Conservation (phyloP, 2,797 vertebrate species). For the Margarornis squamiger region DNA sequence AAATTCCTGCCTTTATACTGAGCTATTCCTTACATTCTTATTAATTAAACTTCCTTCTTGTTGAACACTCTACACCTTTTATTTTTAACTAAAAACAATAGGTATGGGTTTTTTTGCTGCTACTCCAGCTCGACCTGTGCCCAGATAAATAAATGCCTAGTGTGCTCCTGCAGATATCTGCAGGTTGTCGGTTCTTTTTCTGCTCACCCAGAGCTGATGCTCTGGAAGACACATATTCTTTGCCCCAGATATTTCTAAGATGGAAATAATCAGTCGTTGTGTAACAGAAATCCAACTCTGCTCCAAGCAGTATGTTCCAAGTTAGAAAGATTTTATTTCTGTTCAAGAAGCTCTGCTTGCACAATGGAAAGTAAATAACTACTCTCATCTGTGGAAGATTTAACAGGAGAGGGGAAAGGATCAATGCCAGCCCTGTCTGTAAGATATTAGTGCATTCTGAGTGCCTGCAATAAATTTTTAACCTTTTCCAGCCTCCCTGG, state of each 20-base stretch:
- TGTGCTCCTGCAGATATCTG: neutral
- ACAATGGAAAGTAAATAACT: constrained; percentile 40
- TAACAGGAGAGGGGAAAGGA: neutral
- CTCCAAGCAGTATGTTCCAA: constrained; percentile 14
- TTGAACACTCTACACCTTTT: neutral
- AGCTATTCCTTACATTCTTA: neutral
- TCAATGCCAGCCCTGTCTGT: constrained; percentile 29
- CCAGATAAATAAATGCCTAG: neutral
- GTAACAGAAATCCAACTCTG: constrained; percentile 21
- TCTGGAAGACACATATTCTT: neutral
- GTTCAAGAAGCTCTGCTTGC: constrained; percentile 25
- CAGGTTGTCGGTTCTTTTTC: neutral
- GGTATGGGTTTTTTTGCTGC: neutral
- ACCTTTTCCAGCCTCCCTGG: constrained; percentile 48
- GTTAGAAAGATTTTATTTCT: constrained; percentile 51
- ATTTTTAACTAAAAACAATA: neutral
- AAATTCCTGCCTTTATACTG: neutral
- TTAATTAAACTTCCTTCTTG: neutral
- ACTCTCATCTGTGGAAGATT: constrained; percentile 27
- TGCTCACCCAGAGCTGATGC: neutral
- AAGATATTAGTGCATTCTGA: constrained; percentile 20
- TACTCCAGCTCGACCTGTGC: neutral
- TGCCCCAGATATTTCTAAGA: constrained; percentile 28
- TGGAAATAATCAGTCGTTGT: neutral
- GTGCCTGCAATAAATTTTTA: constrained; percentile 43